Percentiles rank a stretch among this genome's conserved stretches.
Conservation (phyloP, 2,888 invertebrate species). For the Macroteleia sp. region DNA sequence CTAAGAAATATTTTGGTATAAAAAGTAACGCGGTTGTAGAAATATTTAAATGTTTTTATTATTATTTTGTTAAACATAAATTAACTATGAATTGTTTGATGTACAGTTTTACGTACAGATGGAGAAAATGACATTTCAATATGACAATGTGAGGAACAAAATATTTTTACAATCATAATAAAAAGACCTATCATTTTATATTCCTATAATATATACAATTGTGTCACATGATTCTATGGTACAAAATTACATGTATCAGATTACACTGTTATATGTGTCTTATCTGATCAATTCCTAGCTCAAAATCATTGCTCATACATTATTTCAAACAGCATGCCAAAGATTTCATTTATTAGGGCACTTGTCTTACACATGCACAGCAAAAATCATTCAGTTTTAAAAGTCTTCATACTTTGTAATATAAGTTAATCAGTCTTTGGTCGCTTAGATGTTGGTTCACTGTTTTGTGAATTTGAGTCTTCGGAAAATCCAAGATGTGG, state of each 20-base stretch:
- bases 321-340: neutral
- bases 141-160: conserved; percentile 22
- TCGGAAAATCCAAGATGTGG: conserved; percentile 94
- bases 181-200: conserved; percentile 45
- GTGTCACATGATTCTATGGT: conserved; percentile 51
- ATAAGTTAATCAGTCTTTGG: conserved; percentile 89
- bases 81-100: conserved; percentile 25
- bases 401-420: conserved; percentile 42
- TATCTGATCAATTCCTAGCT: neutral
- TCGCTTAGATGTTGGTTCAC: conserved; percentile 91
- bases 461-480: conserved; percentile 95
- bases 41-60: conserved; percentile 46
- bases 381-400: conserved; percentile 25
- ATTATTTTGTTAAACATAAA: conserved; percentile 44
- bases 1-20: too few relatives aligned
- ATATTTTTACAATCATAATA: conserved; percentile 28
- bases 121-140: conserved; percentile 16
- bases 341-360: conserved; percentile 14
- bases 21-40: too few relatives aligned
- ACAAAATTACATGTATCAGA: conserved; percentile 58
- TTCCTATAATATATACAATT: conserved; percentile 61
- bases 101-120: conserved; percentile 1
- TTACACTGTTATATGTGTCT: conserved; percentile 37
- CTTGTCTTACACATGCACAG: conserved; percentile 17
- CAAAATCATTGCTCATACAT: neutral